Base-by-base conservation (phyloP, 2,888 invertebrate genomes). In the Mellilla xanthometata region DNA sequence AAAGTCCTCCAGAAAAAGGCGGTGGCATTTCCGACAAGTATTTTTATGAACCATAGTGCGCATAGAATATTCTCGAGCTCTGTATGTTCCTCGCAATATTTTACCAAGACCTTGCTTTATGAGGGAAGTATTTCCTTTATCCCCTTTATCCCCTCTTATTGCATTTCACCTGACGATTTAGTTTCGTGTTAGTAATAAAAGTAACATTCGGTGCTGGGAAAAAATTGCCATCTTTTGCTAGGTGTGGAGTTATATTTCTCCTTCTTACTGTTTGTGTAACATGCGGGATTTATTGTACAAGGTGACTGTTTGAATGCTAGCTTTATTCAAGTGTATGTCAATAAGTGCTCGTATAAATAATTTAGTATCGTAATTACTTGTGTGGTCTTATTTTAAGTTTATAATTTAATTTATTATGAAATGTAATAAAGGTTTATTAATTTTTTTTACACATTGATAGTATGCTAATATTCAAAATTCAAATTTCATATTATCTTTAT, bases 91-190 rank as follows among this genome's bases (percentile, higher is more conserved):
- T 62, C 51, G 63, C 64, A 70, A 73, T 74, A 73, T 73, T 71
- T 65, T 65, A 58, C 58, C 49, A 43, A 54, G 48, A 65, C 65
- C 72, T 72, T 73, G 65, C 62, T 67, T 67, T 68, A 64, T 62
- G 45, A 52, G 44, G 24, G 32, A 59, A 56, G n/a, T n/a, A n/a
- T n/a, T n/a, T n/a, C n/a, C n/a, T n/a, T n/a, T 54, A 58, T 55
- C 52, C 50, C 54, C 55, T 49, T 47, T 36, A 55, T 56, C 52
- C 56, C 34, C 52, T 54, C 39, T 52, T 54, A 60, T 64, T 64
- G 59, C 62, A 56, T 54, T 49, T 55, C 42, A 52, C 54, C 52
- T 56, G 50, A 47, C 47, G 53, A 50, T 54, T 56, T 52, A 49
- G 49, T 47, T 49, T 53, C 31, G 42, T 49, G 49, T 50, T 39